phyloP scores from a whole-genome alignment of 2,888 invertebrate genomes.

The Aleiodes testaceus region DNA sequence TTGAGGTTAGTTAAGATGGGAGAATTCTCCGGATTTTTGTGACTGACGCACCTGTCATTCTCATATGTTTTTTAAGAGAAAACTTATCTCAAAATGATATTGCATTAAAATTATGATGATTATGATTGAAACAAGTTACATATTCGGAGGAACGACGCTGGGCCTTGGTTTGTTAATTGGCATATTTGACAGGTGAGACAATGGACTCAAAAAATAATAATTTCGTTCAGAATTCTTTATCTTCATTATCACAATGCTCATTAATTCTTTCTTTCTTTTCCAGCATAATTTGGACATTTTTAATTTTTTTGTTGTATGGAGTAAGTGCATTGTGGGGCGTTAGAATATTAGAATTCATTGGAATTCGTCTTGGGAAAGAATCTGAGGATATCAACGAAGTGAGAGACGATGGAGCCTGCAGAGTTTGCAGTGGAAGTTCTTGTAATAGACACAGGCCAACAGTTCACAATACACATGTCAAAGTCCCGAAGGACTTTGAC shows the following conservation, averaged over 20 bases:
- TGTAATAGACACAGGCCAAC: slow-evolving; percentile 65
- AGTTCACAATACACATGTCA: slow-evolving; percentile 61
- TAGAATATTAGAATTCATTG: slow-evolving; percentile 54
- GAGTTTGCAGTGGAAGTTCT: slow-evolving; percentile 63
- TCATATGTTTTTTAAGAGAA: too few relatives aligned
- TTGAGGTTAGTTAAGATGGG: too few relatives aligned
- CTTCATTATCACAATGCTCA: not conserved
- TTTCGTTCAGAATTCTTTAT: not conserved
- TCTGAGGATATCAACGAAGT: slow-evolving; percentile 40
- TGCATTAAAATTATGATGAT: not conserved
- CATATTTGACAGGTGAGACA: slow-evolving; percentile 49
- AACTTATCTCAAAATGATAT: not conserved
- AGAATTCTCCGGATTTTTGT: too few relatives aligned
- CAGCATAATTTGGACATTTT: slow-evolving; percentile 61
- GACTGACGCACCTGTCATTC: too few relatives aligned
- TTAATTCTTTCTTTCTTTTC: slow-evolving; percentile 4
- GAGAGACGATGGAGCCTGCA: slow-evolving; percentile 55
- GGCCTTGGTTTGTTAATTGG: slow-evolving; percentile 45
- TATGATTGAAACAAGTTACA: slow-evolving; percentile 25
- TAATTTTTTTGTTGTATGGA: slow-evolving; percentile 57
- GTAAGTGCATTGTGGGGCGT: slow-evolving; percentile 61
- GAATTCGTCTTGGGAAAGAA: slow-evolving; percentile 44
- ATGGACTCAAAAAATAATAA: not conserved
- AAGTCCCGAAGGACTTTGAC: slow-evolving; percentile 82
- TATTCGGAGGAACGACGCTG: slow-evolving; percentile 36